Base-by-base conservation (phyloP, 1,140 invertebrate genomes). In the Philotrypesis tridentata region DNA sequence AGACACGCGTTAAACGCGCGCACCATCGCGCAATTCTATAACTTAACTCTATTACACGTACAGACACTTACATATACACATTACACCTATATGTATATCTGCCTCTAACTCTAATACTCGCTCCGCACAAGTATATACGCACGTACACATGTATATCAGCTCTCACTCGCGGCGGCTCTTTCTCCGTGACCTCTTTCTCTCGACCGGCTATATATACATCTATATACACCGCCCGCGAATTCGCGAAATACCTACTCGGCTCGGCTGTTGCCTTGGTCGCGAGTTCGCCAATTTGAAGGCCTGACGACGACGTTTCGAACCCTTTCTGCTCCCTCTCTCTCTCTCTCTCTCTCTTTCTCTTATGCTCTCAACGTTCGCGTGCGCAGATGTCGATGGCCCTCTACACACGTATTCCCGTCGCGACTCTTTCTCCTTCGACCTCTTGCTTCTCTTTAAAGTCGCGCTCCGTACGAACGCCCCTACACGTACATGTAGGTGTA, bases 231-330 rank as follows among this genome's bases (percentile, higher is more conserved):
- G 79, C 82, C 67, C 55, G 86, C 85, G 82, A 87, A 88, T 89
- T 88, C 86, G 88, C 88, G 86, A 88, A 87, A 81, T 25, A 89
- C 88, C 87, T 90, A 84, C 75, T 90, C 82, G 74, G 4, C 37
- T 1, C 60, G 61, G 79, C 86, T 90, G 83, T 61, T 86, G 25
- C 72, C 88, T 87, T 87, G 85, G 67, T 90, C 84, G 31, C 25
- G 61, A 85, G 89, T 90, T 90, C 89, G 89, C 89, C 89, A 89
- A 89, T 89, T 90, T 86, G 89, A 90, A 90, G 89, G 88, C 89
- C 89, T 89, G 89, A 84, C 88, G 86, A 86, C 87, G 86, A 86
- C 87, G 85, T 86, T 86, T 84, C 83, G 85, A 86, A 88, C 85
- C 87, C 84, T 87, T 88, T 63, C 43, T 8, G 17, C 71, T 21